Percentiles rank a stretch among this genome's conserved stretches.
Conservation (phyloP, 2,113 vertebrate species). For the Psilopogon haemacephalus region DNA sequence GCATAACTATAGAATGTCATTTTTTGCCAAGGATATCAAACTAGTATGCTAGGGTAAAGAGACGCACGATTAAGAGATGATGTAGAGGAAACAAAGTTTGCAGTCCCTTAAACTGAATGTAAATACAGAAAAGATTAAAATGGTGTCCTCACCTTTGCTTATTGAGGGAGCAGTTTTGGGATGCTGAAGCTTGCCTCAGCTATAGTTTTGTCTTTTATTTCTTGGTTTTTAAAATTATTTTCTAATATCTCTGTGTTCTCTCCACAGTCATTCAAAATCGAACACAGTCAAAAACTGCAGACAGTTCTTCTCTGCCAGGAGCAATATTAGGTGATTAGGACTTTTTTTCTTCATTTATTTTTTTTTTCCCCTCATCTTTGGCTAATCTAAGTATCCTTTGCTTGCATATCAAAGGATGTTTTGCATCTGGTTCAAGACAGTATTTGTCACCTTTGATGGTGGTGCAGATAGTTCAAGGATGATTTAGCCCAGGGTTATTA, state of each 20-base stretch:
- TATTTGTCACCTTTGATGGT: background rate
- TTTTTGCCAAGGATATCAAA: background rate
- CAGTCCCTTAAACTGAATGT: background rate
- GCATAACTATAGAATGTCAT: background rate
- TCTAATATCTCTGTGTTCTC: conserved; percentile 2
- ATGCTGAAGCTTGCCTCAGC: background rate
- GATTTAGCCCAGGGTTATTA: background rate
- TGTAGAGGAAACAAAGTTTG: background rate
- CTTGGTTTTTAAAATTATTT: background rate
- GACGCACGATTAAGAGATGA: background rate
- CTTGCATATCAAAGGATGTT: background rate
- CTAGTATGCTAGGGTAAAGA: background rate
- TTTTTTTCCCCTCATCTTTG: background rate
- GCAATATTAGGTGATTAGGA: conserved; percentile 74
- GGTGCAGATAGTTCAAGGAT: background rate
- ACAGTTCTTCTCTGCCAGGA: conserved; percentile 72
- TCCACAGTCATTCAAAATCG: conserved; percentile 80
- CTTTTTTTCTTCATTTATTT: background rate
- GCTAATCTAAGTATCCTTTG: background rate
- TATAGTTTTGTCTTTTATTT: background rate
- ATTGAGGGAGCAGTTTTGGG: background rate
- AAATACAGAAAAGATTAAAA: background rate
- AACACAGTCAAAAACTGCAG: conserved; percentile 64
- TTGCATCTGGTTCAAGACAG: background rate
- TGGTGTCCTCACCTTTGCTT: background rate